Evolutionary conservation across 2,113 vertebrate genomes (phyloP).

Genomic region (Pseudorasbora parva): DNA sequence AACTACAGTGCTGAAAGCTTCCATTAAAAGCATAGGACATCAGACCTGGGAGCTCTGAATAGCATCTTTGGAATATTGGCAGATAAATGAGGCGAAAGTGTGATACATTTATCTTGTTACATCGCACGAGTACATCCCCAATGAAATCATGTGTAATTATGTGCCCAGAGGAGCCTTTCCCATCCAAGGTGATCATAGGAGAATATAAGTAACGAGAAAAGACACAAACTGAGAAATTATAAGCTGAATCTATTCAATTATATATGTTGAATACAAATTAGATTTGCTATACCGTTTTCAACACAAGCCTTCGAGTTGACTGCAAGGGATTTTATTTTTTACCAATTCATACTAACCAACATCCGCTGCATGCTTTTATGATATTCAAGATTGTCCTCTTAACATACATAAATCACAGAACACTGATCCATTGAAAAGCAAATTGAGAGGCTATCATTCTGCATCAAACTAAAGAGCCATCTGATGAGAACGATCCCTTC

Average conservation of each 20-base stretch:
- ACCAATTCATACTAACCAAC: not conserved
- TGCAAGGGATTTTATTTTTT: not conserved
- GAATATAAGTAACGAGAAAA: constrained; percentile 62
- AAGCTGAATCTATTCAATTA: not conserved
- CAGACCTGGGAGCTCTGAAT: constrained; percentile 56
- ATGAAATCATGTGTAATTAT: constrained; percentile 68
- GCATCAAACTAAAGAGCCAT: constrained; percentile 54
- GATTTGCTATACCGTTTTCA: not conserved
- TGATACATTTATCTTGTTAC: constrained; percentile 62
- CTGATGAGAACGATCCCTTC: constrained; percentile 44
- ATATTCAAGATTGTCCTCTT: constrained; percentile 29
- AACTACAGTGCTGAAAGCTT: constrained; percentile 54
- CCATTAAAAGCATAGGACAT: constrained; percentile 62
- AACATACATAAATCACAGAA: constrained; percentile 52
- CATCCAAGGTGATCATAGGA: constrained; percentile 58
- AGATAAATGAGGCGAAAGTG: constrained; percentile 70
- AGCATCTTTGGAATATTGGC: constrained; percentile 63
- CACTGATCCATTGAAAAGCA: constrained; percentile 58
- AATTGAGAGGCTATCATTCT: constrained; percentile 63
- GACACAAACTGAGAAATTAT: constrained; percentile 58
- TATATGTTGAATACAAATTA: not conserved
- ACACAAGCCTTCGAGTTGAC: constrained; percentile 40
- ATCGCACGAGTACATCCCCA: constrained; percentile 54
- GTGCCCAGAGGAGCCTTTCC: constrained; percentile 63
- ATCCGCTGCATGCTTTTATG: not conserved